Evolutionary conservation across 2,113 vertebrate genomes (phyloP), one percentile per base, ranked within the genome.

Genomic region (Sphyrna mokarran): DNA sequence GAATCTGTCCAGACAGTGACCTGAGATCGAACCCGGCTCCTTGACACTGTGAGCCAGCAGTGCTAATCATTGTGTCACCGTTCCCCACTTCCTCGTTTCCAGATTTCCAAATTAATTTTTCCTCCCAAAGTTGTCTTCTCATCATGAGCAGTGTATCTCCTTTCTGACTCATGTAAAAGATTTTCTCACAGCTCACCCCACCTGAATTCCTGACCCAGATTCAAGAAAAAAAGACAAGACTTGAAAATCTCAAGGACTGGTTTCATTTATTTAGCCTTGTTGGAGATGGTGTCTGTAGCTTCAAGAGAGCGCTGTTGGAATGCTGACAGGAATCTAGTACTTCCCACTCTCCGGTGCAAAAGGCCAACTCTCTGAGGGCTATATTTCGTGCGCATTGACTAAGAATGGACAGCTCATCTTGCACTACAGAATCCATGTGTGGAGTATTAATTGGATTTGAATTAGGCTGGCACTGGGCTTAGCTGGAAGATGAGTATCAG

Each of bases 371-470:
- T 61, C 89, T 43, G 61, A 37, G n/a, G 61, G 63, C 33, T 18
- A 68, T 63, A 93, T 66, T 66, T 93, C 37, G 16, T 93, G 61
- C 33, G 5, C 61, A 68, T 20, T 93, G 89, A 37, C 33, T 66
- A 66, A 22, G 63, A 93, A 37, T 66, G 58, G 89, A 37, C 63
- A 66, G 89, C 61, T 66, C 89, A 93, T 93, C 63, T 68, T 66
- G 61, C 89, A 93, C 33, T 18, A n/a, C 29, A 63, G 58, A 37
- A 91, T 93, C 58, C 89, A 93, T 91, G 89, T 18, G 33, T 22
- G 89, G 89, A 93, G 89, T 66, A 66, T 68, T 93, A 66, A 93
- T 93, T 93, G 63, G 89, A 93, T 93, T 93, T 66, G 61, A 66
- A 66, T 93, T 93, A 68, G 89, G n/a, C 58, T 22, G 37, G 80